Percentiles rank a stretch among this genome's conserved stretches.
Conservation (phyloP, 2,888 invertebrate genomes). For the Crematogaster levior region DNA sequence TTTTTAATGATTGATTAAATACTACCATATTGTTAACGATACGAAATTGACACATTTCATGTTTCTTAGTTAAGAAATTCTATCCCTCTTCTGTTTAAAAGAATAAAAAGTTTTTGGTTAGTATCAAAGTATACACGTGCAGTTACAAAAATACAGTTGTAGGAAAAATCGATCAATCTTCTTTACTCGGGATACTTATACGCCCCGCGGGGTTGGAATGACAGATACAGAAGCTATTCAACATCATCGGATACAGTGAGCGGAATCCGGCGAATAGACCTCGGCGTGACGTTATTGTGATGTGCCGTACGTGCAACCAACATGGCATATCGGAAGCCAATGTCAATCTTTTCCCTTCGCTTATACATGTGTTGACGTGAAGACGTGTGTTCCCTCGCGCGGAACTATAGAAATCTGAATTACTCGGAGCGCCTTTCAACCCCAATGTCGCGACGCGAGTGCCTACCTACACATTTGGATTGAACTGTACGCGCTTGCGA, state of each 20-base stretch:
- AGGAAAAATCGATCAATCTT: conserved; percentile 33
- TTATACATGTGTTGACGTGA: conserved; percentile 48
- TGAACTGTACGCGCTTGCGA: conserved; percentile 64
- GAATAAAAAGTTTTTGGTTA: neutral
- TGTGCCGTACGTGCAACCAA: conserved; percentile 50
- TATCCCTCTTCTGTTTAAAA: neutral
- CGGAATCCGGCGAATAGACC: conserved; percentile 36
- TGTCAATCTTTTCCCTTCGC: conserved; percentile 60
- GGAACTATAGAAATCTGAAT: conserved; percentile 74
- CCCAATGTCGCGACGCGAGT: conserved; percentile 61
- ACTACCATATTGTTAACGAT: neutral
- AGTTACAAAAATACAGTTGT: neutral
- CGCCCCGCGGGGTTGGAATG: conserved; percentile 1
- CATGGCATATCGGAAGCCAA: conserved; percentile 62
- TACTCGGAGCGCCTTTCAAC: conserved; percentile 72
- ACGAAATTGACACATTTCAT: neutral
- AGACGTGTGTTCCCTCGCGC: conserved; percentile 68
- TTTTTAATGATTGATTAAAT: neutral
- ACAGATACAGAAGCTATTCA: conserved; percentile 42
- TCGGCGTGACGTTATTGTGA: conserved; percentile 41
- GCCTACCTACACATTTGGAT: conserved; percentile 62
- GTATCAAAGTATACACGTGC: neutral
- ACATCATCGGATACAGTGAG: conserved; percentile 27
- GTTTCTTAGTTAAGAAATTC: neutral
- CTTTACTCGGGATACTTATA: conserved; percentile 17